phyloP scores from a whole-genome alignment of 2,113 vertebrate species.

The Pithys albifrons region DNA sequence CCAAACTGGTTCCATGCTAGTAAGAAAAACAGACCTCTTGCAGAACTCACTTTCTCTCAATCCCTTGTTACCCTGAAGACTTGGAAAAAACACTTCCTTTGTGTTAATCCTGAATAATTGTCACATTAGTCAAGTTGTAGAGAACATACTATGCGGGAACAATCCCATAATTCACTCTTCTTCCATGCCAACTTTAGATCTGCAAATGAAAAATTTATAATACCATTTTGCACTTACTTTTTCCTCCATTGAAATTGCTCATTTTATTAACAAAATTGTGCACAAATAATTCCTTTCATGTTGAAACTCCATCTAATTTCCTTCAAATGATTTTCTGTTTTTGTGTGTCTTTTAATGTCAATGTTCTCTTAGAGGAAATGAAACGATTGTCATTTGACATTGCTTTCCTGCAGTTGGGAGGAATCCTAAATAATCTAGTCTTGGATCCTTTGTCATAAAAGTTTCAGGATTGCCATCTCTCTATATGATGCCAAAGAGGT shows the following conservation, averaged over 20 bases:
- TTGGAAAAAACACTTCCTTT: background rate
- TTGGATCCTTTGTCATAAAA: background rate
- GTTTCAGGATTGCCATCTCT: background rate
- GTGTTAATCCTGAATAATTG: background rate
- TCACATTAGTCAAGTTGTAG: background rate
- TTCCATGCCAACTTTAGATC: background rate
- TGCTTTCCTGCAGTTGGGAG: background rate
- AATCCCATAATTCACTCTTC: background rate
- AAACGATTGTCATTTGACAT: background rate
- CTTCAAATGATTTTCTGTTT: background rate
- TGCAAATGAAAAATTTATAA: background rate
- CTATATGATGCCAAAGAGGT: too few relatives aligned
- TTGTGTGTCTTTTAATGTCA: background rate
- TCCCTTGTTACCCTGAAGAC: background rate
- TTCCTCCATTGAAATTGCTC: background rate
- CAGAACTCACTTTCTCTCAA: background rate
- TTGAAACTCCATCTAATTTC: background rate
- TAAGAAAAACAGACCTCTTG: background rate
- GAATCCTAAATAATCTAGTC: background rate
- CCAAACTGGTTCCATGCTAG: background rate
- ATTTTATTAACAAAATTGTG: background rate
- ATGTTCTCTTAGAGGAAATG: background rate
- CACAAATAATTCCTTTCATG: background rate
- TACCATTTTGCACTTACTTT: background rate
- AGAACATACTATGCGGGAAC: background rate